Percentiles rank a stretch among this genome's conserved stretches.
Conservation (phyloP, 2,888 invertebrate genomes). For the Clunio marinus region DNA sequence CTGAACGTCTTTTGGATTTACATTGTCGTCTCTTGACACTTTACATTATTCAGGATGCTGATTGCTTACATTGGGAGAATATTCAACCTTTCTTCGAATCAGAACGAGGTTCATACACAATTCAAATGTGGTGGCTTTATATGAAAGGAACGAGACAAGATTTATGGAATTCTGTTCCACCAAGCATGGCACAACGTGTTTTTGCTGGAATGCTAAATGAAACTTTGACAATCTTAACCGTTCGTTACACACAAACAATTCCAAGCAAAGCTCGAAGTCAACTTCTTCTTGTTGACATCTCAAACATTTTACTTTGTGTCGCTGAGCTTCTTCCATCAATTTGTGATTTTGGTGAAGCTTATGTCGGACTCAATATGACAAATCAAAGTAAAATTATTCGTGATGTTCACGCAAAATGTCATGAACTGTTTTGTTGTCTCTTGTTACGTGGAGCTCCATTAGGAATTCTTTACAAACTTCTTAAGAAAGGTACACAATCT, state of each 20-base stretch:
- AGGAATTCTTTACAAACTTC: constrained; percentile 67
- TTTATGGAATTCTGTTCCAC: constrained; percentile 83
- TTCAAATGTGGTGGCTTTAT: constrained; percentile 45
- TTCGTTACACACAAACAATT: constrained; percentile 73
- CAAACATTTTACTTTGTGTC: constrained; percentile 72
- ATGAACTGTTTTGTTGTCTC: constrained; percentile 70
- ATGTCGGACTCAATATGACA: constrained; percentile 54
- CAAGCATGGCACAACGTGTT: constrained; percentile 79
- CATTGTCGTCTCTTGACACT: constrained; percentile 74
- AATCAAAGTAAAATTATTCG: constrained; percentile 66
- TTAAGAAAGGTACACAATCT: constrained; percentile 56
- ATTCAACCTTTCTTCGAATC: constrained; percentile 63
- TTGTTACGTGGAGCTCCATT: constrained; percentile 70
- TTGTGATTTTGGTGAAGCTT: constrained; percentile 59
- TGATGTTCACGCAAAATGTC: constrained; percentile 78
- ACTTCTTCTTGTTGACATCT: constrained; percentile 65
- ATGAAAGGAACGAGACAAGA: constrained; percentile 67
- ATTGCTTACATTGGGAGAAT: constrained; percentile 71
- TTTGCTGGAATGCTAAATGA: constrained; percentile 83
- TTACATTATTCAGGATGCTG: constrained; percentile 77
- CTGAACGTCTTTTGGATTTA: constrained; percentile 73
- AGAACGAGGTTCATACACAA: constrained; percentile 72
- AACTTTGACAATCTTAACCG: constrained; percentile 72
- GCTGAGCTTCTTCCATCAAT: constrained; percentile 68
- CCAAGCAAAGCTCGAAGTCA: constrained; percentile 58